A percentile compares a stretch with the other conserved stretches of the same genome.
Evolutionary conservation across 2,888 invertebrate species (phyloP).

Genomic region (Zele albiditarsus): DNA sequence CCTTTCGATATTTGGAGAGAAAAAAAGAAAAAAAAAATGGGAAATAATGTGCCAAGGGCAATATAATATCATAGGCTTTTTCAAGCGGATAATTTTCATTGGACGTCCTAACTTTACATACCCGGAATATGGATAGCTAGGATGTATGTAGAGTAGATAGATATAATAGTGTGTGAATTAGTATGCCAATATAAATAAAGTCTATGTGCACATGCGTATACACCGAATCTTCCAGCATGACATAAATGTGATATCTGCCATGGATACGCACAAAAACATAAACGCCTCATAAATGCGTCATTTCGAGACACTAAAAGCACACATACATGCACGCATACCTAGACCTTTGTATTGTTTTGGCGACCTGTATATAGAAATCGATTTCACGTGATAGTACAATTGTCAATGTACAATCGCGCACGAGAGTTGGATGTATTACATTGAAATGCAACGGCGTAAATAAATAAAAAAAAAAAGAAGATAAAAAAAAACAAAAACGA

Average conservation of each 20-base stretch:
- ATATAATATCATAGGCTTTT: not conserved
- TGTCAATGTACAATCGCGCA: slow-evolving; percentile 10
- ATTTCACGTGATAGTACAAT: slow-evolving; percentile 20
- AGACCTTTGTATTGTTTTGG: not conserved
- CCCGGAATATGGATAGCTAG: not conserved
- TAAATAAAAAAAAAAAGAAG: not conserved
- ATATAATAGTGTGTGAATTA: not conserved
- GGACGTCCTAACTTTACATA: not conserved
- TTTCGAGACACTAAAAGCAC: not conserved
- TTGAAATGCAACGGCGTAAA: not conserved
- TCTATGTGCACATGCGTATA: slow-evolving; percentile 1
- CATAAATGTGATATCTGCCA: not conserved
- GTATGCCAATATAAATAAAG: not conserved
- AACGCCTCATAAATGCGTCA: not conserved
- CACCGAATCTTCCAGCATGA: not conserved
- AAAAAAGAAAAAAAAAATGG: not conserved
- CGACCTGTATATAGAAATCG: slow-evolving; percentile 6
- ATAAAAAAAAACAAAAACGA: not conserved
- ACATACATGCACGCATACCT: not conserved
- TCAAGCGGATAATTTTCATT: slow-evolving; percentile 4
- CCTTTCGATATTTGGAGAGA: not conserved
- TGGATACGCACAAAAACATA: not conserved
- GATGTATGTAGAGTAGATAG: not conserved
- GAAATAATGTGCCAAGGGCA: slow-evolving; percentile 15
- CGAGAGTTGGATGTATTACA: not conserved